Evolutionary conservation across 2,888 invertebrate genomes (phyloP).

Genomic region (Pardosa pseudoannulata): DNA sequence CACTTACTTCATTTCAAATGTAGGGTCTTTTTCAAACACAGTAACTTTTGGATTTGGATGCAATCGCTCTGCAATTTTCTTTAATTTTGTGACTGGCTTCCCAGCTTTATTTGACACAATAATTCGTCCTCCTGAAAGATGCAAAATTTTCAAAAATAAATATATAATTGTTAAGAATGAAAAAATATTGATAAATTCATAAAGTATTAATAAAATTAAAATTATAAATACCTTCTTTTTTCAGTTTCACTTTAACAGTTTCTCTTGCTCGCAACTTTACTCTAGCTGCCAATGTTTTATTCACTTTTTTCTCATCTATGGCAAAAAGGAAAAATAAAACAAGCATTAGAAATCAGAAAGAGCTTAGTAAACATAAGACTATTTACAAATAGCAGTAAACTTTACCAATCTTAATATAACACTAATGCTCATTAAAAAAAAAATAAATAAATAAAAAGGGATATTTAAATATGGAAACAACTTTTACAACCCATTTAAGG

Average conservation of each 20-base stretch:
- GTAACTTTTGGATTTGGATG: slow-evolving; percentile 77
- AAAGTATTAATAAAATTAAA: neutral
- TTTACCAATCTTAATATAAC: too few relatives aligned
- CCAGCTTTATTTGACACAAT: slow-evolving; percentile 58
- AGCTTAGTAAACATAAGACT: too few relatives aligned
- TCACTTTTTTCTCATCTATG: slow-evolving; percentile 52
- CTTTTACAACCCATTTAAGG: too few relatives aligned
- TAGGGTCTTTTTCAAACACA: slow-evolving; percentile 78
- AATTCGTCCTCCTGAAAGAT: slow-evolving; percentile 52
- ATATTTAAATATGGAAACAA: too few relatives aligned
- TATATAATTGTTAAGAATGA: neutral
- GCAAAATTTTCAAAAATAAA: slow-evolving; percentile 8
- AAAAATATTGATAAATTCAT: neutral
- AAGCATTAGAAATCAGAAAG: too few relatives aligned
- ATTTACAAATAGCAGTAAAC: too few relatives aligned
- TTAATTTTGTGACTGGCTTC: slow-evolving; percentile 58
- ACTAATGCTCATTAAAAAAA: too few relatives aligned
- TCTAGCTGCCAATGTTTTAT: slow-evolving; percentile 58
- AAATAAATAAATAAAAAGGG: too few relatives aligned
- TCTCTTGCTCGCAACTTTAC: slow-evolving; percentile 64
- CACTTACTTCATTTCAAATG: slow-evolving; percentile 78
- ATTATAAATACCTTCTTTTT: slow-evolving; percentile 61
- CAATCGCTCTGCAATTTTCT: slow-evolving; percentile 73
- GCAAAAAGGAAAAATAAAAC: too few relatives aligned
- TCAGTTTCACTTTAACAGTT: slow-evolving; percentile 67